phyloP scores from a whole-genome alignment of 2,888 invertebrate species.

The Troglohyphantes excavatus region DNA sequence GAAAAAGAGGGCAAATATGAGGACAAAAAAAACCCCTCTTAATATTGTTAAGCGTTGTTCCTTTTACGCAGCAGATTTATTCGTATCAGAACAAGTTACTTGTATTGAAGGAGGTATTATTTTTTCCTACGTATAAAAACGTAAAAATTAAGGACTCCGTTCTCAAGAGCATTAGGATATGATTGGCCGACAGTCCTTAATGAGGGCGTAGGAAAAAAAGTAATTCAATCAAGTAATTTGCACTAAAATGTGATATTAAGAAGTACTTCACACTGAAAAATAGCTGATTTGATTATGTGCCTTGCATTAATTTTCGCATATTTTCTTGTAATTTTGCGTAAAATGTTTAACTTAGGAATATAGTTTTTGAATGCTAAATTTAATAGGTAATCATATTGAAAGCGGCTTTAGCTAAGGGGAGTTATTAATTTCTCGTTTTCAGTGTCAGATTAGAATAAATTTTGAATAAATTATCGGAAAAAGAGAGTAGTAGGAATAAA shows the following conservation, averaged over 20 bases:
- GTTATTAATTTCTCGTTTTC: no score
- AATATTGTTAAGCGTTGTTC: constrained; percentile 49
- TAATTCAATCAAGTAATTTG: constrained; percentile 78
- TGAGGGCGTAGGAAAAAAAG: constrained; percentile 45
- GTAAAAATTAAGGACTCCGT: constrained; percentile 2
- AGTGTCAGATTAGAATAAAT: no score
- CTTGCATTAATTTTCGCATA: background rate
- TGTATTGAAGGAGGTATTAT: constrained; percentile 27
- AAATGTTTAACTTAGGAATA: background rate
- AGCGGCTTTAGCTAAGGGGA: background rate
- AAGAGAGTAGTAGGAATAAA: no score
- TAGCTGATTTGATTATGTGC: constrained; percentile 45
- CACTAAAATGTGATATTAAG: constrained; percentile 73
- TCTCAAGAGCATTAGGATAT: constrained; percentile 53
- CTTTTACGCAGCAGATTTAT: constrained; percentile 37
- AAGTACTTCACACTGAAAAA: constrained; percentile 41
- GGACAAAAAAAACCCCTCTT: constrained; percentile 38
- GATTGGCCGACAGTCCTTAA: constrained; percentile 72
- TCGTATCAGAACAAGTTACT: constrained; percentile 36
- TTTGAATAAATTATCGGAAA: no score
- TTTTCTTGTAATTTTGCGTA: background rate
- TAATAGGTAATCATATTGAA: background rate
- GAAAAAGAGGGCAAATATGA: constrained; percentile 46
- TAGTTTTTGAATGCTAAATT: background rate
- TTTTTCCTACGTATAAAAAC: constrained; percentile 41